Evolutionary conservation across 1,140 invertebrate genomes (phyloP).

Genomic region (Eciton burchellii): DNA sequence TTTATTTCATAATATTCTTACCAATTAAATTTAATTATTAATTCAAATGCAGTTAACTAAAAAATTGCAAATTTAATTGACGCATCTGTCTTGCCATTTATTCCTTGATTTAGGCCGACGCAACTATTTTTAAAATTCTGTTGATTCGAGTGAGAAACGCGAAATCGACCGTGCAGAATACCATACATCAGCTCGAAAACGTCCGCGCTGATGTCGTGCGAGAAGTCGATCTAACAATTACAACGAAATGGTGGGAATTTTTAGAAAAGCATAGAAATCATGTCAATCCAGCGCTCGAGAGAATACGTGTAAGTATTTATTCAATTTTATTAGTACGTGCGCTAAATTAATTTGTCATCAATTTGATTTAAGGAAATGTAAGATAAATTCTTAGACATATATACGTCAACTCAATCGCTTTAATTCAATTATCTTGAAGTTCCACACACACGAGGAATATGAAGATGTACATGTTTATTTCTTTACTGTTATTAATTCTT

Average conservation of each 20-base stretch:
- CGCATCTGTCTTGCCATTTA: background rate
- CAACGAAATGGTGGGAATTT: background rate
- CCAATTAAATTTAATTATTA: background rate
- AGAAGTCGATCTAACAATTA: background rate
- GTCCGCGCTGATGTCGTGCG: background rate
- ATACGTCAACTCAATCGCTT: background rate
- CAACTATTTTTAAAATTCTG: background rate
- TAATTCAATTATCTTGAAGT: background rate
- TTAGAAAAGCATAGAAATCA: background rate
- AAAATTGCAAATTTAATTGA: too few species aligned
- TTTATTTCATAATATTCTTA: background rate
- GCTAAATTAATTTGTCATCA: background rate
- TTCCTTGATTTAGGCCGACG: background rate
- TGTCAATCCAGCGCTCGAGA: background rate
- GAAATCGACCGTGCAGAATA: background rate
- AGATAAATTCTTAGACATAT: background rate
- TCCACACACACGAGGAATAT: background rate
- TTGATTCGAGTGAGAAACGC: background rate
- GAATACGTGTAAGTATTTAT: slow-evolving; percentile 7
- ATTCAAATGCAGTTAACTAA: background rate
- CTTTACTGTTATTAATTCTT: background rate
- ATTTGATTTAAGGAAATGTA: too few species aligned
- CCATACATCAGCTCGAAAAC: background rate
- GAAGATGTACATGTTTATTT: background rate
- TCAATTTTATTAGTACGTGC: background rate